Conservation (phyloP, 2,888 invertebrate species). For the Hyposoter didymator region DNA sequence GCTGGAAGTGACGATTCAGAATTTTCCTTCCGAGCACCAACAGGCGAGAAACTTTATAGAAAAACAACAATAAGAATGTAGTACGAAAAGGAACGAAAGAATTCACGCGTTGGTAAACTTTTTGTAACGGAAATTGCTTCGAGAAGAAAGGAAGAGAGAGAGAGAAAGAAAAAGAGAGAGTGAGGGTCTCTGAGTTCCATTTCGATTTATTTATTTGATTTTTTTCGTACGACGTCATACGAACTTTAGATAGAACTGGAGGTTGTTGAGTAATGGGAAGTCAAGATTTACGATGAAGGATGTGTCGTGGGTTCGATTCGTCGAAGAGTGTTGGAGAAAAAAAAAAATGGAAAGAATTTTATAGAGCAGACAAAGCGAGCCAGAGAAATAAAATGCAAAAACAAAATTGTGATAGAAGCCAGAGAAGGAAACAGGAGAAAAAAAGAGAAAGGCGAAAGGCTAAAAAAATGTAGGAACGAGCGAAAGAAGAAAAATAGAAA, state of each 20-base stretch:
- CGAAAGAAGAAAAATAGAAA: too few relatives aligned
- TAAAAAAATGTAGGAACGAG: neutral
- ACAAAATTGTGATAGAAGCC: neutral
- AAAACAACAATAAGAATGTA: neutral
- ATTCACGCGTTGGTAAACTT: conserved; percentile 36
- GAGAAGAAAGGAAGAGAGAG: conserved; percentile 21
- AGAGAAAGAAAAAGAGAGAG: neutral
- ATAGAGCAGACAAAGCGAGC: neutral
- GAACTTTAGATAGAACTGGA: neutral
- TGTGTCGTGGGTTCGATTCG: conserved; percentile 48
- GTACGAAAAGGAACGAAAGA: neutral
- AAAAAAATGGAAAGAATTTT: neutral
- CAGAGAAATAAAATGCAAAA: neutral
- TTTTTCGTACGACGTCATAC: conserved; percentile 7
- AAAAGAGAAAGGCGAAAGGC: neutral
- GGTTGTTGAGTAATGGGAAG: conserved; percentile 35
- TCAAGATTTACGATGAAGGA: conserved; percentile 51
- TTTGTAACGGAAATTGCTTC: conserved; percentile 63
- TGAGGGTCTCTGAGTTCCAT: neutral
- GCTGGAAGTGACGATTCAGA: neutral
- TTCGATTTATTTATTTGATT: conserved; percentile 26
- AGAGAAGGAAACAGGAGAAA: neutral
- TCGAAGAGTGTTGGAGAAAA: conserved; percentile 7
- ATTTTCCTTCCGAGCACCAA: neutral
- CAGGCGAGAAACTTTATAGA: neutral